These are phyloP conservation scores for Xiphophorus couchianus DNA, from an alignment of 2,113 vertebrate genomes.

Conservation along the genomic window DNA sequence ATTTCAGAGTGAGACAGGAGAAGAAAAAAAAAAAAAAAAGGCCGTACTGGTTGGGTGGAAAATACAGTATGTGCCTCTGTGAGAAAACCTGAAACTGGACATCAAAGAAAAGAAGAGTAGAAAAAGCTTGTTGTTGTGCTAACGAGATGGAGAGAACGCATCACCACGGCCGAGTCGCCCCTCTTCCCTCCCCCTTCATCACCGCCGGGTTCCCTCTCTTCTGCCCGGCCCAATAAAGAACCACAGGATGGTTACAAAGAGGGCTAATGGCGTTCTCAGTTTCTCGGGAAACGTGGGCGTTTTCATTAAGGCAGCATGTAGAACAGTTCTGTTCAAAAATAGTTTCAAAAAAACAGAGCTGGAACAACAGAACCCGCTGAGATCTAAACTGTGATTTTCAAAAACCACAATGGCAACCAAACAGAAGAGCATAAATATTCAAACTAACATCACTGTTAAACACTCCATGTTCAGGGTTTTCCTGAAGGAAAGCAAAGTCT, in stretches of 20 bases:
- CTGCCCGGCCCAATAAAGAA: slow-evolving; percentile 54
- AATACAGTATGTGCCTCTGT: slow-evolving; percentile 7
- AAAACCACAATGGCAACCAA: neutral
- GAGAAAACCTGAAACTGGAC: slow-evolving; percentile 60
- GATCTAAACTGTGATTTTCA: neutral
- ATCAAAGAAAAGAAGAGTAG: neutral
- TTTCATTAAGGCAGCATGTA: neutral
- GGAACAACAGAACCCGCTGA: slow-evolving; percentile 13
- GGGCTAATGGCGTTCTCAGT: slow-evolving; percentile 69
- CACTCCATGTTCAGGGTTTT: neutral
- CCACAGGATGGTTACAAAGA: slow-evolving; percentile 72
- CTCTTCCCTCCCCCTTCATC: slow-evolving; percentile 20
- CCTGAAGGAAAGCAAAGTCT: neutral
- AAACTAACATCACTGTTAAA: neutral
- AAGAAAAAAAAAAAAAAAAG: neutral
- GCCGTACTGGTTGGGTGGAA: slow-evolving; percentile 29
- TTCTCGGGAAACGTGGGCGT: slow-evolving; percentile 61
- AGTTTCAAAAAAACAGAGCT: slow-evolving; percentile 10
- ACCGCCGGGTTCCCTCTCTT: neutral
- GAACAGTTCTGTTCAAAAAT: neutral
- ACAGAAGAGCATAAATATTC: neutral
- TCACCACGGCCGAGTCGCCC: slow-evolving; percentile 62
- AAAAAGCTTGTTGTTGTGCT: slow-evolving; percentile 50
- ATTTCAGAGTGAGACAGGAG: slow-evolving; percentile 15
- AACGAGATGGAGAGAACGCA: slow-evolving; percentile 58